Conservation (phyloP, 92 coral and sea anemone species). For the Galaxea fascicularis region DNA sequence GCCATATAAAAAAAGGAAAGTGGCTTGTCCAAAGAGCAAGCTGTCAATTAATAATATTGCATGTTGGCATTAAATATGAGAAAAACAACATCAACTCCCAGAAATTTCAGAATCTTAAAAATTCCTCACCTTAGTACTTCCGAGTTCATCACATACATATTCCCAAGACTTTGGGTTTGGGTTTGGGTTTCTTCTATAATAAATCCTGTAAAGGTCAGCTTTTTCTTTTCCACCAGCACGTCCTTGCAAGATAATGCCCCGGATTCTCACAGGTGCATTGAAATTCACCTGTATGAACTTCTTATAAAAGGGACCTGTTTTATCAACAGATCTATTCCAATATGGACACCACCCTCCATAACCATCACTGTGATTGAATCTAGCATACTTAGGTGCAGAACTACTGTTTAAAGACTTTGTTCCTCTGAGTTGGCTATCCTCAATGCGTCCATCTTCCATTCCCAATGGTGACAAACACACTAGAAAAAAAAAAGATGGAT, state of each 20-base stretch:
- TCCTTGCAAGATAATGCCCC: slow-evolving; percentile 79
- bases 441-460: slow-evolving; percentile 76
- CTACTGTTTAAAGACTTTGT: slow-evolving; percentile 31
- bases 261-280: slow-evolving; percentile 50
- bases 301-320: slow-evolving; percentile 53
- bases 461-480: slow-evolving; percentile 77
- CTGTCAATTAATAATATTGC: too few species aligned
- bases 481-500: slow-evolving; percentile 2
- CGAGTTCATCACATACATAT: background rate
- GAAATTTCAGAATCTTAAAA: too few species aligned
- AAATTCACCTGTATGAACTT: slow-evolving; percentile 72
- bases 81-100: too few species aligned
- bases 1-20: too few species aligned
- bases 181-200: slow-evolving; percentile 56
- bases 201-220: slow-evolving; percentile 49
- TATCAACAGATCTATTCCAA: slow-evolving; percentile 29
- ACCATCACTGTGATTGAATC: slow-evolving; percentile 44
- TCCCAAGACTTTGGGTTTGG: background rate
- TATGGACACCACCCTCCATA: slow-evolving; percentile 91
- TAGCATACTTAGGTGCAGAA: slow-evolving; percentile 54
- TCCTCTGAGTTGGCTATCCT: slow-evolving; percentile 69
- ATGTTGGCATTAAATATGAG: background rate
- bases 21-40: too few species aligned
- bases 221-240: slow-evolving; percentile 66
- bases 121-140: background rate